These are phyloP conservation scores for Leptobrachium ailaonicum DNA, from an alignment of 2,113 vertebrate species.

Conservation along the genomic window DNA sequence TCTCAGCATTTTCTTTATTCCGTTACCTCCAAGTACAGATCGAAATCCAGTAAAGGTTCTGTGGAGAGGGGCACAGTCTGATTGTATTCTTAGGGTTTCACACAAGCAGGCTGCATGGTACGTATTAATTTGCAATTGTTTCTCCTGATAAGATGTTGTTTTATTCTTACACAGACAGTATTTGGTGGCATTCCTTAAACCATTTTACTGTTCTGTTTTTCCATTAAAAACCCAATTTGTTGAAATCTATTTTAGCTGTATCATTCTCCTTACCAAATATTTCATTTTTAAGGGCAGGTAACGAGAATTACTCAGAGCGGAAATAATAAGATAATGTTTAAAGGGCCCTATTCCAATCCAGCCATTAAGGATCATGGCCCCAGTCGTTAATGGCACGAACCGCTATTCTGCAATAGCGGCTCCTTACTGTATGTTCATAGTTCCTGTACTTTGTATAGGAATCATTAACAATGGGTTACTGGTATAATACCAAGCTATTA, in stretches of 20 bases:
- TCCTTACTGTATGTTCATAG: too few relatives aligned
- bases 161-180: slow-evolving; percentile 6
- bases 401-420: too few relatives aligned
- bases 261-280: slow-evolving; percentile 43
- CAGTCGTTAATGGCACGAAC: too few relatives aligned
- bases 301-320: neutral
- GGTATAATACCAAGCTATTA: too few relatives aligned
- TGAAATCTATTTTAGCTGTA: slow-evolving; percentile 39
- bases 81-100: slow-evolving; percentile 18
- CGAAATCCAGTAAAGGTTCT: too few relatives aligned
- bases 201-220: slow-evolving; percentile 36
- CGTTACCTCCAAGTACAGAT: too few relatives aligned
- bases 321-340: too few relatives aligned
- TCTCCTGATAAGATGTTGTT: slow-evolving; percentile 17
- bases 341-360: too few relatives aligned
- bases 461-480: too few relatives aligned
- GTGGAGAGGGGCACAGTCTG: neutral
- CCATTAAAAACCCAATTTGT: slow-evolving; percentile 33
- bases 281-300: slow-evolving; percentile 27
- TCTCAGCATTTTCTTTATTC: too few relatives aligned
- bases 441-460: too few relatives aligned
- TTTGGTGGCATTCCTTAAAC: slow-evolving; percentile 20
- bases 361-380: too few relatives aligned
- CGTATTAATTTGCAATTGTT: slow-evolving; percentile 25
- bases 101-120: slow-evolving; percentile 12